These are phyloP conservation scores for Acrocephalus kingi DNA, from an alignment of 2,113 vertebrate genomes.

Conservation along the genomic window DNA sequence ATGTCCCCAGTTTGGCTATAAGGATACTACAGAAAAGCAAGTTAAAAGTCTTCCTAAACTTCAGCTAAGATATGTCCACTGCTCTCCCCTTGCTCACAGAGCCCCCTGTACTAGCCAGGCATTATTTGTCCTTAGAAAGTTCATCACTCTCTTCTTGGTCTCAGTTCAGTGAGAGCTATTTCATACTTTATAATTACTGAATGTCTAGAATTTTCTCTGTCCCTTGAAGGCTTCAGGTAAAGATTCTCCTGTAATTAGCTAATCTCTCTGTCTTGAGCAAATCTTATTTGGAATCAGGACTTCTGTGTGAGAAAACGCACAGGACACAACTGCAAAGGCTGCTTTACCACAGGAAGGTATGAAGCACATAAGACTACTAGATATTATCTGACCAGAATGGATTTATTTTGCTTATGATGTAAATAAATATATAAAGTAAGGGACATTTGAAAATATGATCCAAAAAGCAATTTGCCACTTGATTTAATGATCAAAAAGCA, in stretches of 20 bases:
- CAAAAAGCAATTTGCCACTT: fast-evolving
- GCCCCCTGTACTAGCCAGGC: neutral
- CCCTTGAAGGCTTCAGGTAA: neutral
- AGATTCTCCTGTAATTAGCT: neutral
- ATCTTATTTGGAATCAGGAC: neutral
- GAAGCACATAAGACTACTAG: fast-evolving
- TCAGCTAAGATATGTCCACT: neutral
- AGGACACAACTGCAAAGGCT: fast-evolving
- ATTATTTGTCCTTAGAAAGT: neutral
- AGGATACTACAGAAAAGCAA: neutral
- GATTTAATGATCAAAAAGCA: neutral
- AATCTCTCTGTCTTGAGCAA: neutral
- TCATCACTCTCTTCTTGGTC: neutral
- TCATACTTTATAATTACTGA: neutral
- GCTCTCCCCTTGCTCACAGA: neutral
- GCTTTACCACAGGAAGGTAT: neutral
- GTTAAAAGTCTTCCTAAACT: neutral
- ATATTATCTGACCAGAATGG: neutral
- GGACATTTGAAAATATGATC: neutral
- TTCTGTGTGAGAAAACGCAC: neutral
- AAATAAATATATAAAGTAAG: neutral
- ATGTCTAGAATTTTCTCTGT: neutral
- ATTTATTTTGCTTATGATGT: neutral
- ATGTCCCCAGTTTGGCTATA: neutral
- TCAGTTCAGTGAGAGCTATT: neutral